phyloP scores from a whole-genome alignment of 2,888 invertebrate genomes.

The Clitarchus hookeri region DNA sequence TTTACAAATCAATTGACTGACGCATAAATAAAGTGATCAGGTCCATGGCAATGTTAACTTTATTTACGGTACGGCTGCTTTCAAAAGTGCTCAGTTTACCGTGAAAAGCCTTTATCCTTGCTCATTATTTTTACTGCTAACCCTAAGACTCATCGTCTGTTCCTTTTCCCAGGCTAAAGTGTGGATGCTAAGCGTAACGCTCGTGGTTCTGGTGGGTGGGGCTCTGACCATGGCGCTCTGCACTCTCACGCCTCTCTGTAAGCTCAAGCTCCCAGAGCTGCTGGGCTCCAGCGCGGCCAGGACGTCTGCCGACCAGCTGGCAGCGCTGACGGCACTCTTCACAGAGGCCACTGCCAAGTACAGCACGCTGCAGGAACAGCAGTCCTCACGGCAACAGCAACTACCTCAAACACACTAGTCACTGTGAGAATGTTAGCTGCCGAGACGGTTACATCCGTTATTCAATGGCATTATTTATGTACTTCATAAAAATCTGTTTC shows the following conservation, averaged over 20 bases:
- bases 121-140: too few relatives aligned
- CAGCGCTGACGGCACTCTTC: conserved; percentile 63
- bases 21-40: too few relatives aligned
- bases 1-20: too few relatives aligned
- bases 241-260: conserved; percentile 65
- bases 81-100: too few relatives aligned
- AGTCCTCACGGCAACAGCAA: neutral
- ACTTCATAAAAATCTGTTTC: too few relatives aligned
- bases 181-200: conserved; percentile 51
- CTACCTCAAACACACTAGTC: neutral
- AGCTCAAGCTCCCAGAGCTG: conserved; percentile 56
- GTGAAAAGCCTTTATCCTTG: too few relatives aligned
- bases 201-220: conserved; percentile 59
- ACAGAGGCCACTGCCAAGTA: conserved; percentile 67
- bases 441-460: too few relatives aligned
- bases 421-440: too few relatives aligned
- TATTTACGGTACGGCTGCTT: too few relatives aligned
- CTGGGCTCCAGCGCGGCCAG: conserved; percentile 53
- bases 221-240: conserved; percentile 63
- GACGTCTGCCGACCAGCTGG: conserved; percentile 61
- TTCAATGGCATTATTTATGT: too few relatives aligned
- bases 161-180: neutral
- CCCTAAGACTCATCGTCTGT: too few relatives aligned
- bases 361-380: conserved; percentile 39
- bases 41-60: too few relatives aligned